phyloP scores from a whole-genome alignment of 2,888 invertebrate species.

The Callosobruchus maculatus region DNA sequence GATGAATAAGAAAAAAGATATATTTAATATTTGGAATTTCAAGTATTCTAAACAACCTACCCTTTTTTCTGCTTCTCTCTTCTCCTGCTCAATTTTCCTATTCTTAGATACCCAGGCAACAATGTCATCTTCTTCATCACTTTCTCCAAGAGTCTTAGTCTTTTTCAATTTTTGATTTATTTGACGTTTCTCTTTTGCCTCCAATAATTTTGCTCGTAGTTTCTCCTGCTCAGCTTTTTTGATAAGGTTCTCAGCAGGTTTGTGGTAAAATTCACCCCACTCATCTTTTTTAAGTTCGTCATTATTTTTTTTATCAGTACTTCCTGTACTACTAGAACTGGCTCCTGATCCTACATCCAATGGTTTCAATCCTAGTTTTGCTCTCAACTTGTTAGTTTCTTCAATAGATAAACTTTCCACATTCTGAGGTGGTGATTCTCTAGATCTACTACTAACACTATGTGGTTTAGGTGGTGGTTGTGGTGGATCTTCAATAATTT shows the following conservation, averaged over 20 bases:
- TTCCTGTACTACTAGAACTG: slow-evolving; percentile 19
- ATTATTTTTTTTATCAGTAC: slow-evolving; percentile 48
- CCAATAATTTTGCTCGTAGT: slow-evolving; percentile 72
- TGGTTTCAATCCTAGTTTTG: slow-evolving; percentile 91
- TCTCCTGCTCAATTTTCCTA: slow-evolving; percentile 72
- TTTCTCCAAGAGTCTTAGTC: slow-evolving; percentile 63
- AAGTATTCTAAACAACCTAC: slow-evolving; percentile 52
- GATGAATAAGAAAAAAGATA: no score
- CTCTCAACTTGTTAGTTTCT: slow-evolving; percentile 85
- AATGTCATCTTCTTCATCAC: slow-evolving; percentile 73
- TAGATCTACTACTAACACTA: slow-evolving; percentile 26
- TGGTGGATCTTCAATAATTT: slow-evolving; percentile 33
- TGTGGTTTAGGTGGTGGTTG: slow-evolving; percentile 43
- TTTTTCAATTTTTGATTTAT: slow-evolving; percentile 65
- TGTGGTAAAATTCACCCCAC: slow-evolving; percentile 81
- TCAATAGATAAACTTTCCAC: slow-evolving; percentile 69
- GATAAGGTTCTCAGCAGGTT: slow-evolving; percentile 73
- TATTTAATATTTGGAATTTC: no score
- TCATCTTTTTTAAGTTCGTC: slow-evolving; percentile 54
- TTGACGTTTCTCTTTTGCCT: slow-evolving; percentile 74
- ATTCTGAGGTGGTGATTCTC: slow-evolving; percentile 44
- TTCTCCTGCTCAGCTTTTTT: slow-evolving; percentile 76
- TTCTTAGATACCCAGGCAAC: slow-evolving; percentile 80
- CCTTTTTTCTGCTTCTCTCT: slow-evolving; percentile 78
- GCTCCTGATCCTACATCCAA: slow-evolving; percentile 58